These are phyloP conservation scores for Gibbula magus DNA, from an alignment of 2,888 invertebrate genomes.

Conservation along the genomic window DNA sequence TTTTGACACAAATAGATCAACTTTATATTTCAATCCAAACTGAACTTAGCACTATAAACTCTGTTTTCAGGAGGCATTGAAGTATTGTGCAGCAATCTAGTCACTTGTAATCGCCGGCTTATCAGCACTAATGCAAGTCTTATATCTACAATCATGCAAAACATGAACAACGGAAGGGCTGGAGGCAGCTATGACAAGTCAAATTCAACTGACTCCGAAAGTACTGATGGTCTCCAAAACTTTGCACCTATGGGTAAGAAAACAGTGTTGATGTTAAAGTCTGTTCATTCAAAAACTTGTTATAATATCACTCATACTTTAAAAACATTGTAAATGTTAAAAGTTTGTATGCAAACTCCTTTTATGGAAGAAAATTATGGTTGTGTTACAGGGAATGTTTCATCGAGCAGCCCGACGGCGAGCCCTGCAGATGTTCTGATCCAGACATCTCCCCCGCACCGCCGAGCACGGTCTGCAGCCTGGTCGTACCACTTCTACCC, in stretches of 20 bases:
- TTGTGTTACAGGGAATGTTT: conserved; percentile 80
- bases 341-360: neutral
- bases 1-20: too few species aligned
- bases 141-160: conserved; percentile 82
- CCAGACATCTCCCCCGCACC: conserved; percentile 86
- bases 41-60: too few species aligned
- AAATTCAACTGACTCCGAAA: conserved; percentile 77
- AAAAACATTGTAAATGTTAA: neutral
- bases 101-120: conserved; percentile 83
- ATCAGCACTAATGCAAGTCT: conserved; percentile 83
- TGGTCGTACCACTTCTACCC: conserved; percentile 98
- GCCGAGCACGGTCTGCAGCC: conserved; percentile 91
- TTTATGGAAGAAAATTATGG: neutral
- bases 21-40: too few species aligned
- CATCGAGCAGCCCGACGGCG: conserved; percentile 88
- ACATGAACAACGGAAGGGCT: conserved; percentile 76
- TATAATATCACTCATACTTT: neutral
- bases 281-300: neutral
- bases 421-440: conserved; percentile 92
- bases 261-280: neutral
- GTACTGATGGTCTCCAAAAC: conserved; percentile 86
- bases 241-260: conserved; percentile 88
- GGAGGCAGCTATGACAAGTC: conserved; percentile 47
- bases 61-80: conserved; percentile 71
- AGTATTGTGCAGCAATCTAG: conserved; percentile 84